Conservation (phyloP, 2,888 invertebrate species). For the Helobdella robusta region DNA sequence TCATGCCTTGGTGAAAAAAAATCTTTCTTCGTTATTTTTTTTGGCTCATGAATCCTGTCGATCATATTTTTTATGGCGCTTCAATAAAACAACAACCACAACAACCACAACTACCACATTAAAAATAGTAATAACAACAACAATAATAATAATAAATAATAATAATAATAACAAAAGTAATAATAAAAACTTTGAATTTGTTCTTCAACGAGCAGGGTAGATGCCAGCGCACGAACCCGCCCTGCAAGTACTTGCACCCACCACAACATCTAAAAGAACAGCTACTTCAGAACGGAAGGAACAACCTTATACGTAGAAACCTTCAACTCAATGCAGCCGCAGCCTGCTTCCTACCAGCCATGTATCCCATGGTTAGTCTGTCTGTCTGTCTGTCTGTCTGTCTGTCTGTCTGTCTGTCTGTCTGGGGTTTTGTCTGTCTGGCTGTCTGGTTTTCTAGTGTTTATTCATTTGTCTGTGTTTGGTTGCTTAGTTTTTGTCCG, state of each 20-base stretch:
- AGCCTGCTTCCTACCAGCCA: constrained; percentile 25
- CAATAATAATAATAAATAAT: no score
- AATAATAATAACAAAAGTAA: not conserved
- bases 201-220: constrained; percentile 78
- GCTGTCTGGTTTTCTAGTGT: no score
- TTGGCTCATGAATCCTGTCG: no score
- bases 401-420: no score
- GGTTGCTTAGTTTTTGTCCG: no score
- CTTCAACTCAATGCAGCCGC: constrained; percentile 50
- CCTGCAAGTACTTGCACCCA: constrained; percentile 99
- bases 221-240: constrained; percentile 98
- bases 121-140: not conserved
- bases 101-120: not conserved
- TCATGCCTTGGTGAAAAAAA: no score
- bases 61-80: not conserved
- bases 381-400: no score
- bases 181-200: not conserved
- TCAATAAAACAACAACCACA: not conserved
- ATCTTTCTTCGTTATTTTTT: no score
- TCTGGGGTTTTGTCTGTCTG: no score
- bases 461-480: no score
- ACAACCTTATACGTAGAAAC: constrained; percentile 97
- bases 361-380: constrained; percentile 26
- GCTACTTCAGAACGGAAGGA: constrained; percentile 96
- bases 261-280: constrained; percentile 99